A percentile compares a stretch with the other conserved stretches of the same genome.
phyloP scores from a whole-genome alignment of 2,113 vertebrate species.

The Microtus montanus region DNA sequence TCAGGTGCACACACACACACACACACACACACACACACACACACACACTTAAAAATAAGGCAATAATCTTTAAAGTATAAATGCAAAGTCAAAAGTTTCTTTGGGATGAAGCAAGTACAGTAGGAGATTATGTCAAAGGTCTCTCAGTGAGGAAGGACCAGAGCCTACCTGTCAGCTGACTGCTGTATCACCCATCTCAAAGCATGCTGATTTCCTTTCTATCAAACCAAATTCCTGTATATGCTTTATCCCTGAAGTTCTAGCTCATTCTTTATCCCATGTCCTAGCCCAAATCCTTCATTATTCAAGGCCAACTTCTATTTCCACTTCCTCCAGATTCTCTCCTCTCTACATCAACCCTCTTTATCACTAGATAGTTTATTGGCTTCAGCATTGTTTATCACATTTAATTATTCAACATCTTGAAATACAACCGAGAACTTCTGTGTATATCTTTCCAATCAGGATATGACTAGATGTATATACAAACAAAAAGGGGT shows the following conservation, averaged over 20 bases:
- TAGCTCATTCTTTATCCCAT: neutral
- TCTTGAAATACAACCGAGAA: neutral
- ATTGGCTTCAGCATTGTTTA: neutral
- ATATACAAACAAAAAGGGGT: neutral
- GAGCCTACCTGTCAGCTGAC: neutral
- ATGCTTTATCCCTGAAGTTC: neutral
- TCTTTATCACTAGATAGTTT: neutral
- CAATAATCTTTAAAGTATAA: neutral
- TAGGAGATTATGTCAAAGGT: neutral
- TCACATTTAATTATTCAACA: neutral
- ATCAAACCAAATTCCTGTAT: neutral
- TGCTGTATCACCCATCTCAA: neutral
- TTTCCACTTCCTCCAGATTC: neutral
- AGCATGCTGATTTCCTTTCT: neutral
- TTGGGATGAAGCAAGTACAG: neutral
- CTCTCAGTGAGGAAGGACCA: neutral
- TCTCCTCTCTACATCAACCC: neutral
- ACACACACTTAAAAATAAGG: neutral
- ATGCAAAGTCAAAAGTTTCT: neutral
- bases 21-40: neutral
- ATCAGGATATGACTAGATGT: neutral
- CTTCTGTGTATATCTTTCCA: neutral
- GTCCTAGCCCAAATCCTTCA: neutral
- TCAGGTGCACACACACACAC: too few relatives aligned
- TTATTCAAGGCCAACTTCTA: slow-evolving; percentile 2